Percentiles rank a stretch among this genome's conserved stretches.
phyloP scores from a whole-genome alignment of 2,797 vertebrate species.

The Loriculus beryllinus region DNA sequence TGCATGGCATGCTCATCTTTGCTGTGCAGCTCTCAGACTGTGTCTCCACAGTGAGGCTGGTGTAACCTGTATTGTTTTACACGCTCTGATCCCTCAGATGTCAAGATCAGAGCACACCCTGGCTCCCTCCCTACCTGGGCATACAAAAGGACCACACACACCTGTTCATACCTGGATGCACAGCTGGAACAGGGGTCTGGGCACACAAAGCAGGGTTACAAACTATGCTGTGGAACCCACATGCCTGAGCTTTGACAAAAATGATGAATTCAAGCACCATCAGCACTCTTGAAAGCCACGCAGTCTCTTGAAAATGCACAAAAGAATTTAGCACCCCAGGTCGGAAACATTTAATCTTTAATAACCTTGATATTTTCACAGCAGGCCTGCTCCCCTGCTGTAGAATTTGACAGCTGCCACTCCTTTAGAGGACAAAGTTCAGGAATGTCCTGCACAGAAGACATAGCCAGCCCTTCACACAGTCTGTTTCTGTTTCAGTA shows the following conservation, averaged over 20 bases:
- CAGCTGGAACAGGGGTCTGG: not conserved
- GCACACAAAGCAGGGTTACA: not conserved
- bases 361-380: not conserved
- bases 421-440: not conserved
- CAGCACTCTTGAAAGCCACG: not conserved
- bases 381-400: not conserved
- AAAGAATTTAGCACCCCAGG: not conserved
- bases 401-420: not conserved
- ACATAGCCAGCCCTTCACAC: not conserved
- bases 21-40: not conserved
- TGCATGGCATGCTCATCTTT: not conserved
- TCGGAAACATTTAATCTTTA: not conserved
- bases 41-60: fast-evolving
- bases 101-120: fast-evolving
- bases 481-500: not conserved
- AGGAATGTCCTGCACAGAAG: not conserved
- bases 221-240: not conserved
- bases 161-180: fast-evolving
- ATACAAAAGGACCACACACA: fast-evolving
- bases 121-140: not conserved
- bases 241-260: not conserved
- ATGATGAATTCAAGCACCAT: not conserved
- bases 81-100: not conserved
- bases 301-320: not conserved
- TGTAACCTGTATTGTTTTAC: not conserved